phyloP scores from a whole-genome alignment of 2,797 vertebrate species.

The Centroberyx gerrardi region DNA sequence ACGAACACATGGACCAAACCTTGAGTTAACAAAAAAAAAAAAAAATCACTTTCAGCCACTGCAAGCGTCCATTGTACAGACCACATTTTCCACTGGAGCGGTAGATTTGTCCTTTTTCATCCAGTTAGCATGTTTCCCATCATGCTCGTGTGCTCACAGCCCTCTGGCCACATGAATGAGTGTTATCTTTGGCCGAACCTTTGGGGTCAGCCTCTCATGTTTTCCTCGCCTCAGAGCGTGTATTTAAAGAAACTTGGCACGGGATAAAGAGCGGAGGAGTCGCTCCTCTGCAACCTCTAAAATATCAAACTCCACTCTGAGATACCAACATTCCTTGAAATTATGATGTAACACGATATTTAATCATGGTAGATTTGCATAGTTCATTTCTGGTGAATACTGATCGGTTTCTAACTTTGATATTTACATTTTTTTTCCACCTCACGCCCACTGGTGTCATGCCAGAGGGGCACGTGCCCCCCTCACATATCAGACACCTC shows the following conservation, averaged over 20 bases:
- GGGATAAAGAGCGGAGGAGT: slow-evolving; percentile 44
- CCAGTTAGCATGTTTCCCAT: not conserved
- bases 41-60: too few relatives aligned
- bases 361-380: not conserved
- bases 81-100: too few relatives aligned
- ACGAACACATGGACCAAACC: too few relatives aligned
- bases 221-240: slow-evolving; percentile 23
- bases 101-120: too few relatives aligned
- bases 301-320: slow-evolving; percentile 34
- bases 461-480: too few relatives aligned
- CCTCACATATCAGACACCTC: too few relatives aligned
- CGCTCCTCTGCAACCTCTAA: slow-evolving; percentile 24
- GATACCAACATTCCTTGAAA: slow-evolving; percentile 33
- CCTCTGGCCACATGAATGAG: not conserved
- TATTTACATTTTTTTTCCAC: not conserved
- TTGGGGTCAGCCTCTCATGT: slow-evolving; percentile 10
- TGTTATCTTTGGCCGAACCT: slow-evolving; percentile 34
- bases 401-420: slow-evolving; percentile 5
- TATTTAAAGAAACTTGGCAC: slow-evolving; percentile 54
- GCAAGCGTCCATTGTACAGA: too few relatives aligned
- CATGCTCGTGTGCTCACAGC: not conserved
- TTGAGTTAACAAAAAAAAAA: too few relatives aligned
- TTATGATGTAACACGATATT: not conserved
- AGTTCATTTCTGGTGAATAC: not conserved
- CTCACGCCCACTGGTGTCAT: too few relatives aligned